Percentiles rank a stretch among this genome's conserved stretches.
Evolutionary conservation across 2,888 invertebrate genomes (phyloP).

Genomic region (Ectemnius cavifrons): DNA sequence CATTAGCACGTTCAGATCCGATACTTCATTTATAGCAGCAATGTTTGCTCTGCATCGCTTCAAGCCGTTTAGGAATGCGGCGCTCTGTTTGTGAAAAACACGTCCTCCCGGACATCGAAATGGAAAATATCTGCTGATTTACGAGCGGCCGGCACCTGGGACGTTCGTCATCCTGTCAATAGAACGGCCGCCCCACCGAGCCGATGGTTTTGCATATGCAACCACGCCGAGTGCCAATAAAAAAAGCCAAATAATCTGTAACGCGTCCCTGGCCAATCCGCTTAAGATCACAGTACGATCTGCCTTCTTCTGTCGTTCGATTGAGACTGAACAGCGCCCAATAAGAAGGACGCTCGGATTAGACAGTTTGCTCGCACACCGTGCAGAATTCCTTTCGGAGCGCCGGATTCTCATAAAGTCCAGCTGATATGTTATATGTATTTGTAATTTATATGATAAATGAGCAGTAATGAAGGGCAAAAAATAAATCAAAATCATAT

Average conservation of each 20-base stretch:
- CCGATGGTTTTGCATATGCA: conserved; percentile 47
- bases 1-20: no score
- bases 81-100: conserved; percentile 40
- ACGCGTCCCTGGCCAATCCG: conserved; percentile 3
- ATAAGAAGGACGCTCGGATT: neutral
- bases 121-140: conserved; percentile 62
- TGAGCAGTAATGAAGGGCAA: no score
- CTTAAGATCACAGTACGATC: neutral
- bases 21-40: no score
- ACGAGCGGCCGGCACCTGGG: conserved; percentile 50
- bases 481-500: no score
- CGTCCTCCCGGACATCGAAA: conserved; percentile 49
- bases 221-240: conserved; percentile 11
- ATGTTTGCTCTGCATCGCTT: conserved; percentile 3
- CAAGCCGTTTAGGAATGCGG: neutral
- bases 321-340: conserved; percentile 25
- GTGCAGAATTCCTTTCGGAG: no score
- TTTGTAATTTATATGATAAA: no score
- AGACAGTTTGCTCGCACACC: no score
- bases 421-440: no score
- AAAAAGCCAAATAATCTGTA: conserved; percentile 24
- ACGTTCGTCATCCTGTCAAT: conserved; percentile 63
- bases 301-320: neutral
- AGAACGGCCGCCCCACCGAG: conserved; percentile 41
- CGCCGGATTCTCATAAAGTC: no score